Evolutionary conservation across 2,113 vertebrate species (phyloP), one percentile per base, ranked within the genome.

Genomic region (Excalfactoria chinensis): DNA sequence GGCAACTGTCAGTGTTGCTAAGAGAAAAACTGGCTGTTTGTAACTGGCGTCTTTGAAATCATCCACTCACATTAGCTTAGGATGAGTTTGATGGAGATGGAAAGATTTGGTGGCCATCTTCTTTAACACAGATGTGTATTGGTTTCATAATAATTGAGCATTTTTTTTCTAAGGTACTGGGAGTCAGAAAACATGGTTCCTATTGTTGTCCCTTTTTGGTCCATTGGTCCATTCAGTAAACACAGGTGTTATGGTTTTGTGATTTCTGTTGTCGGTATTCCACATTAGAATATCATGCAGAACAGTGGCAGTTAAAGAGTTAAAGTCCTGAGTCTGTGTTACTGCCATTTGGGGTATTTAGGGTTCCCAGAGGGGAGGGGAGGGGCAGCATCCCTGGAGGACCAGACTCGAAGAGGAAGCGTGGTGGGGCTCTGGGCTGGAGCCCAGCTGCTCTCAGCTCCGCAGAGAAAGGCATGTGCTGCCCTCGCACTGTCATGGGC

Each of bases 1-100:
- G 73, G 93, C 89, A 96, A 93, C 92, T 82, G 82, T 72, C 68
- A 48, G 69, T 53, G 92, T 88, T 95, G 93, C 93, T 94, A 86
- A 95, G 95, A 67, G 90, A 90, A 77, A 79, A 90, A 63, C 14
- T 4, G 0, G 51, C 74, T 83, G 34, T 81, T 74, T 3, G 16
- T 78, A 53, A 84, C 74, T 89, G 89, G 74, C 3, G 19, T 82
- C 80, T 84, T 14, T 93, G 86, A 88, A 69, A 89, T 86, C 62
- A 82, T 78, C 79, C 4, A 5, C 69, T 86, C 44, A 26, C 41
- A 6, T 48, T 74, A 4, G 40, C 30, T 26, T 74, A 41, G 49
- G n/a, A 32, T 51, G 49, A 62, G 40, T 77, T 82, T 73, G 71
- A 64, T 43, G 68, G 41, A 55, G n/a, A 68, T 28, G 37, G 69